Evolutionary conservation across 1,140 invertebrate species (phyloP), one percentile per base, ranked within the genome.

Genomic region (Drosophila sulfurigaster): DNA sequence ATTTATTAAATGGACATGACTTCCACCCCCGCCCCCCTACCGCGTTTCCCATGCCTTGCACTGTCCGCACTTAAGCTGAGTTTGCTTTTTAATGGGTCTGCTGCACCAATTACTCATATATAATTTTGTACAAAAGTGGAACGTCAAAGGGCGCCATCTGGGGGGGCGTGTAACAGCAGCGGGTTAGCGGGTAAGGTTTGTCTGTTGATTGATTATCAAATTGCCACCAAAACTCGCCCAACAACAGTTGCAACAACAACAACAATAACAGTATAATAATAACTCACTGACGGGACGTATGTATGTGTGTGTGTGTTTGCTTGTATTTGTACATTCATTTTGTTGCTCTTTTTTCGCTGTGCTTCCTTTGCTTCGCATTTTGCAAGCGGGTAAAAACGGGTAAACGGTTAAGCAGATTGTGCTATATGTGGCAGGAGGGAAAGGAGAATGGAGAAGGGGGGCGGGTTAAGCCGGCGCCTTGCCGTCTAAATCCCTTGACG

Each of bases 121-220:
- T 38, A 38, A 38, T 67, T 73, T 60, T 35, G 20, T 15, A 52
- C 35, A 45, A 25, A 73, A 67, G 54, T 73, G 41, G 51, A 71
- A 54, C 54, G 48, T 1, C 28, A 54, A 54, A 35, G 7, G 30
- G 20, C 16, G 16, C 15, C 13, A 7, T 16, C 13, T 20, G 2
- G 11, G 32, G 54, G n/a, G 28, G n/a, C 10, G 6, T 25, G 20
- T 25, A 25, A 25, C 35, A 35, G 8, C 5, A 38, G 20, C 3
- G 16, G 43, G 48, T 49, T 64, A 10, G 35, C 35, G 35, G 2
- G 35, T 41, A 30, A 48, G 65, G 32, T 30, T 62, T 48, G 16
- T 43, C 65, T 54, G 75, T 56, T 81, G 78, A 81, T 82, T 82
- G 80, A 81, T 82, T 82, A 82, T 82, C 75, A 67, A 82, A 82